Evolutionary conservation across 1,140 invertebrate species (phyloP).

Genomic region (Monochamus saltuarius): DNA sequence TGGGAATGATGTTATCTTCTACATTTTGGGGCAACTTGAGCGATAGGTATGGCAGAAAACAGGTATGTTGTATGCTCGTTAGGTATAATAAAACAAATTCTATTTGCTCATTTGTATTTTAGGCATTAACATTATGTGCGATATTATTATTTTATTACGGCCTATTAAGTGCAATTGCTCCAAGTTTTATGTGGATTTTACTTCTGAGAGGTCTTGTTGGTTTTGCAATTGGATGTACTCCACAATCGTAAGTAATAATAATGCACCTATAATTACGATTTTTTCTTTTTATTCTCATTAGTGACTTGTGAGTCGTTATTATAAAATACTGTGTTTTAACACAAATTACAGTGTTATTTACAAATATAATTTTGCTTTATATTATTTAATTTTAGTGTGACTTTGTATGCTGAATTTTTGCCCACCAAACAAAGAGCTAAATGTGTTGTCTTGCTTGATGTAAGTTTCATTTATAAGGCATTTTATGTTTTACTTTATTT

Average conservation of each 20-base stretch:
- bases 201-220: conserved; percentile 88
- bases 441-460: conserved; percentile 92
- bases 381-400: conserved; percentile 68
- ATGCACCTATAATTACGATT: no score
- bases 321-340: not conserved
- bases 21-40: conserved; percentile 95
- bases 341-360: not conserved
- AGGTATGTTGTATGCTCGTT: conserved; percentile 56
- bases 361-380: not conserved
- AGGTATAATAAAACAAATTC: conserved; percentile 1
- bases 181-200: conserved; percentile 89
- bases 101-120: conserved; percentile 44
- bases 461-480: conserved; percentile 57
- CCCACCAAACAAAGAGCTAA: conserved; percentile 90
- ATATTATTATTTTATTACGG: conserved; percentile 90
- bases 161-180: conserved; percentile 84
- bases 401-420: conserved; percentile 94
- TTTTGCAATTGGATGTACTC: conserved; percentile 94
- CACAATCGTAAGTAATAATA: conserved; percentile 83
- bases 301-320: not conserved
- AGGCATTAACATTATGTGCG: conserved; percentile 85
- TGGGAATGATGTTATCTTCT: conserved; percentile 96
- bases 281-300: conserved; percentile 11
- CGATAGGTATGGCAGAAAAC: conserved; percentile 90
- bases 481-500: conserved; percentile 17